These are phyloP conservation scores for Chesias legatella DNA, from an alignment of 2,888 invertebrate species.

Conservation along the genomic window DNA sequence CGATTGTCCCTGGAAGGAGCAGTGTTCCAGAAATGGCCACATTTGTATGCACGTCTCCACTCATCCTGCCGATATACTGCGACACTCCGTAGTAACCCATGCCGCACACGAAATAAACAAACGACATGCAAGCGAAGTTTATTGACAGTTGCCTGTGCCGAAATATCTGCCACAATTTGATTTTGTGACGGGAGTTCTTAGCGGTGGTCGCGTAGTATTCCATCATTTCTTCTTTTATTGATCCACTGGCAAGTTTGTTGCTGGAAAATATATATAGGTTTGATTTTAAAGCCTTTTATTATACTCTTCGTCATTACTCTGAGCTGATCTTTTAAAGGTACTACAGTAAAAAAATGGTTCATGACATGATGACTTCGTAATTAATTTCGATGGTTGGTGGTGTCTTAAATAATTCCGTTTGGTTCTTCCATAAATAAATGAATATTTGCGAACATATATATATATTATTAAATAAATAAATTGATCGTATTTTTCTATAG, in stretches of 20 bases:
- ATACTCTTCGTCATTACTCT: no score
- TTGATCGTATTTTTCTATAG: no score
- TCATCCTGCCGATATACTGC: conserved; percentile 87
- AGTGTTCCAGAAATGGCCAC: conserved; percentile 86
- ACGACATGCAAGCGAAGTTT: conserved; percentile 83
- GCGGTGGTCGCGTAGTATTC: conserved; percentile 32
- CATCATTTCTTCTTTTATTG: conserved; percentile 48
- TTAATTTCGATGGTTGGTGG: no score
- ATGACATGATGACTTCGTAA: no score
- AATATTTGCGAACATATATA: no score
- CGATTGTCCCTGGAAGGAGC: conserved; percentile 82
- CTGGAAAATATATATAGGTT: no score
- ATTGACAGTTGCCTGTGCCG: conserved; percentile 72
- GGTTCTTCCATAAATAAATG: no score
- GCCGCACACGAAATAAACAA: conserved; percentile 88
- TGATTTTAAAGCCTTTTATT: no score
- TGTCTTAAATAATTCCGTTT: no score
- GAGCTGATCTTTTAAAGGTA: no score
- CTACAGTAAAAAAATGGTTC: no score
- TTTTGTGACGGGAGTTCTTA: conserved; percentile 24
- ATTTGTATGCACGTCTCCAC: conserved; percentile 88
- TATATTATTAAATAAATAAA: no score
- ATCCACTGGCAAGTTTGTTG: conserved; percentile 36
- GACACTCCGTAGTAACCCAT: conserved; percentile 92
- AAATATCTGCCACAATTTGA: conserved; percentile 58